Conservation (phyloP, 1,140 invertebrate genomes). For the Whitmania pigra region DNA sequence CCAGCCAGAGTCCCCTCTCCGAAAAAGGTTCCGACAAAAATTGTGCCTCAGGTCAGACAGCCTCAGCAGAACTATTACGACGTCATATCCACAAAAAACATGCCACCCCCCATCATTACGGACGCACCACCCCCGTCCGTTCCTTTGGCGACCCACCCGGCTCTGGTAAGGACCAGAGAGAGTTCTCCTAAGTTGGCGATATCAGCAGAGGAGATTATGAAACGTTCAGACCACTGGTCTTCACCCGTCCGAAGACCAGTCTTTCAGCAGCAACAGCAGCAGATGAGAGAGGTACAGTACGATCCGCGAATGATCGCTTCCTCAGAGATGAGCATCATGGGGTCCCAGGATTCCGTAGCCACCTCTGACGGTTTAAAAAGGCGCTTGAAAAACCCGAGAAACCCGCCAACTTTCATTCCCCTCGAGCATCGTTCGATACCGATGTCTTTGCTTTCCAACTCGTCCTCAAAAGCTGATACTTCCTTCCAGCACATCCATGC, state of each 20-base stretch:
- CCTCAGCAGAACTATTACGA: not conserved
- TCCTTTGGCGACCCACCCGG: not conserved
- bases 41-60: not conserved
- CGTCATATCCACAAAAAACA: not conserved
- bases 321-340: too few species aligned
- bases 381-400: too few species aligned
- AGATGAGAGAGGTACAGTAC: not conserved
- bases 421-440: too few species aligned
- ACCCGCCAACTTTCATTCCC: too few species aligned
- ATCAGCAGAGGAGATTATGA: too few species aligned
- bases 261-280: not conserved
- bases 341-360: too few species aligned
- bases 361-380: too few species aligned
- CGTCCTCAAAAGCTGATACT: too few species aligned
- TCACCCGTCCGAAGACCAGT: not conserved
- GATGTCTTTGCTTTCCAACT: too few species aligned
- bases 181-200: too few species aligned
- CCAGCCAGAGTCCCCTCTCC: not conserved
- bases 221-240: not conserved
- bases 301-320: not conserved
- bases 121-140: not conserved
- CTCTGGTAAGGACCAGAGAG: not conserved
- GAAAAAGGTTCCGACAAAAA: constrained; percentile 5
- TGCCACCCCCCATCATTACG: constrained; percentile 1
- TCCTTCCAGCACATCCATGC: too few species aligned